phyloP scores from a whole-genome alignment of 2,888 invertebrate species.

The Acleris literana region DNA sequence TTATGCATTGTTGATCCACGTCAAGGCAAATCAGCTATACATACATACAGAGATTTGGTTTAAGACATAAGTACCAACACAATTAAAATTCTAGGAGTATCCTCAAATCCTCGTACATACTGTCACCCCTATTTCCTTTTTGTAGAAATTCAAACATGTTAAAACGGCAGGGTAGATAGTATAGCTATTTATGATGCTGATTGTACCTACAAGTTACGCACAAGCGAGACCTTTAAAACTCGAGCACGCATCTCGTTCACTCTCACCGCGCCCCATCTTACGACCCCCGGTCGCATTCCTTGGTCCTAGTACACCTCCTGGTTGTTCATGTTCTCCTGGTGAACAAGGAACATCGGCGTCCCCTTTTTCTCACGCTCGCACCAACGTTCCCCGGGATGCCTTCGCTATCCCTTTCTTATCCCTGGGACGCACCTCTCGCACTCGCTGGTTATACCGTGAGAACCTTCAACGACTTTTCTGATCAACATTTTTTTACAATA shows the following conservation, averaged over 20 bases:
- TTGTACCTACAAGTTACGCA: neutral
- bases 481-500: constrained; percentile 33
- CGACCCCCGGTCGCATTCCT: constrained; percentile 20
- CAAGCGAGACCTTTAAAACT: constrained; percentile 18
- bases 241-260: constrained; percentile 19
- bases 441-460: constrained; percentile 53
- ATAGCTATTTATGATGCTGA: no score
- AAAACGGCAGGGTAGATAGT: no score
- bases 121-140: no score
- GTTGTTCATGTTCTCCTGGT: constrained; percentile 62
- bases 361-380: constrained; percentile 81
- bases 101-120: no score
- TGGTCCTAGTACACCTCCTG: constrained; percentile 42
- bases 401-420: constrained; percentile 60
- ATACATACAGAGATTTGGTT: no score
- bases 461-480: constrained; percentile 41
- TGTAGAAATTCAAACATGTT: no score
- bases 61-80: no score
- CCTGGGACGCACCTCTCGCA: constrained; percentile 60
- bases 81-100: no score
- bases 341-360: constrained; percentile 68
- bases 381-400: constrained; percentile 64
- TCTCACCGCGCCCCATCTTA: constrained; percentile 1
- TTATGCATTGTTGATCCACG: no score
- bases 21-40: no score